Conservation (phyloP, 2,888 invertebrate species). For the Phyllotreta striolata region DNA sequence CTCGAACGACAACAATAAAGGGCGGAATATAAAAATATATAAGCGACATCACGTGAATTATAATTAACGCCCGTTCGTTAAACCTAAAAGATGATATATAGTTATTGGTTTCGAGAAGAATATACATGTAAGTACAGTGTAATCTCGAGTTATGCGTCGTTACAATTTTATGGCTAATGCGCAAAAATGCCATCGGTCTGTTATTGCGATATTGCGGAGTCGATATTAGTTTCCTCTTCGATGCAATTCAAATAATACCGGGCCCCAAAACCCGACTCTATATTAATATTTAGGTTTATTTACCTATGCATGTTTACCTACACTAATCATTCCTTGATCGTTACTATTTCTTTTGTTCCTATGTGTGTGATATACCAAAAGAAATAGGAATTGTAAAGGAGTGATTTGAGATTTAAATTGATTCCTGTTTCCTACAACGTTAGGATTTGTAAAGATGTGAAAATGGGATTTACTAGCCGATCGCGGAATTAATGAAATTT, state of each 20-base stretch:
- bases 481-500: background rate
- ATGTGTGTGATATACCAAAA: too few species aligned
- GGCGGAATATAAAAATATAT: slow-evolving; percentile 16
- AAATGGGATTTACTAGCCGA: background rate
- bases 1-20: slow-evolving; percentile 19
- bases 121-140: slow-evolving; percentile 19
- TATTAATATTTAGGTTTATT: too few species aligned
- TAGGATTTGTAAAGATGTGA: too few species aligned
- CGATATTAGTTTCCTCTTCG: background rate
- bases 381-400: too few species aligned
- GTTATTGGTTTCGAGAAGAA: slow-evolving; percentile 21
- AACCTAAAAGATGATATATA: slow-evolving; percentile 20
- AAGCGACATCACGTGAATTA: slow-evolving; percentile 19
- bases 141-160: slow-evolving; percentile 17
- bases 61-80: slow-evolving; percentile 15
- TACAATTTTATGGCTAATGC: slow-evolving; percentile 18
- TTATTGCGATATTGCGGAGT: slow-evolving; percentile 4
- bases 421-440: too few species aligned
- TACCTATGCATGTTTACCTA: too few species aligned
- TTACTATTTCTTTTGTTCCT: too few species aligned
- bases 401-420: too few species aligned
- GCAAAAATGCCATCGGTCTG: slow-evolving; percentile 14
- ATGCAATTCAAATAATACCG: too few species aligned
- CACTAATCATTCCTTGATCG: too few species aligned
- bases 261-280: too few species aligned